Conservation (phyloP, 2,797 vertebrate genomes). For the Periparus ater region DNA sequence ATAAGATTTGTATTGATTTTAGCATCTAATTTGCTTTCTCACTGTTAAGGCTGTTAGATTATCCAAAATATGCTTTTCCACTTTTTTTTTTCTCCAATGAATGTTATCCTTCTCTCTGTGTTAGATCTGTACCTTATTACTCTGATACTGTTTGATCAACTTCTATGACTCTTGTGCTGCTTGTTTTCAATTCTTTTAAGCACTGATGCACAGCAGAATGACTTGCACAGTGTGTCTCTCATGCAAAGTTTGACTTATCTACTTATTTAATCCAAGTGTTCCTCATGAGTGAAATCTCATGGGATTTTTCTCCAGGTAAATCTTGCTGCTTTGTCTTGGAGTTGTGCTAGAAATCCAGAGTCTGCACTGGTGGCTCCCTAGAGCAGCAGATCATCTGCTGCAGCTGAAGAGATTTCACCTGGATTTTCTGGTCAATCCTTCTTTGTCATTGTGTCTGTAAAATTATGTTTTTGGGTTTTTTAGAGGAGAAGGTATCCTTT, state of each 20-base stretch:
- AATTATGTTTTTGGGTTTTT: background rate
- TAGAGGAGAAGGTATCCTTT: background rate
- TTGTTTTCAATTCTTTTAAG: background rate
- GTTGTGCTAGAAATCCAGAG: background rate
- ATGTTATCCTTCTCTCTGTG: background rate
- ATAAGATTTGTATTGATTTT: conserved; percentile 4
- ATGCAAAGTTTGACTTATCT: background rate
- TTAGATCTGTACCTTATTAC: background rate
- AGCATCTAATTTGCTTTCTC: background rate
- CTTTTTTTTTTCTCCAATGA: background rate
- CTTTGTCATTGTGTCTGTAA: background rate
- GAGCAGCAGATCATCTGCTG: background rate
- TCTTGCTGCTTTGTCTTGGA: background rate
- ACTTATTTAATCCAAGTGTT: background rate
- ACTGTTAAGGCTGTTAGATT: background rate
- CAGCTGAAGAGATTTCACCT: background rate
- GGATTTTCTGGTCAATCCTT: background rate
- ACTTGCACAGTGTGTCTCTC: background rate
- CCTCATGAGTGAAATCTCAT: background rate
- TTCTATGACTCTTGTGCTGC: background rate
- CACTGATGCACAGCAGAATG: background rate
- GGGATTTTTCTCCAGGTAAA: background rate
- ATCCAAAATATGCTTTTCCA: background rate
- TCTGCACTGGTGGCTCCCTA: background rate
- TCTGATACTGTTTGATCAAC: background rate